These are phyloP conservation scores for Ophion costatus DNA, from an alignment of 2,888 invertebrate species.

Conservation along the genomic window DNA sequence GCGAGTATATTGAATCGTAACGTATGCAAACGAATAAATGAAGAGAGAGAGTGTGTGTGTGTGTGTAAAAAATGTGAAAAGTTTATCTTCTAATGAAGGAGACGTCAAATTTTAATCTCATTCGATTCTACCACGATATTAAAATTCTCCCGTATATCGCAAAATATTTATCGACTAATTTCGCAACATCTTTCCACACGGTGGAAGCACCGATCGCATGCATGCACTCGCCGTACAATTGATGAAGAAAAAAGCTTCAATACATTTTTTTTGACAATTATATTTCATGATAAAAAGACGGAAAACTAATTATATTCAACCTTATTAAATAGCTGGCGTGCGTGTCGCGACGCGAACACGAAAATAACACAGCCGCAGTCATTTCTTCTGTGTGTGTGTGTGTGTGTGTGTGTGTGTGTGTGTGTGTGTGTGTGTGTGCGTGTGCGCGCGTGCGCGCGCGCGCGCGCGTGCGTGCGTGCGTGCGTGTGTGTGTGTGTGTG, in stretches of 20 bases:
- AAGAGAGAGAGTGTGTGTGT: too few species aligned
- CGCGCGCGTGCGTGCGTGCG: too few species aligned
- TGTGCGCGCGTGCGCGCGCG: too few species aligned
- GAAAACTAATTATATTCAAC: constrained; percentile 14
- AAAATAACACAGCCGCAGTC: background rate
- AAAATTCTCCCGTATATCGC: constrained; percentile 44
- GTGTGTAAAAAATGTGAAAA: background rate
- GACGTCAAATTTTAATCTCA: constrained; percentile 50
- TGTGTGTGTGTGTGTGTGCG: too few species aligned
- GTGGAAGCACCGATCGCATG: constrained; percentile 21
- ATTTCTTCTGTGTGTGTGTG: background rate
- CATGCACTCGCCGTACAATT: constrained; percentile 42
- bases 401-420: too few species aligned
- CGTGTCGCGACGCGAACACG: constrained; percentile 8
- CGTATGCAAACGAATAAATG: constrained; percentile 1
- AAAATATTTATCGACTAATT: constrained; percentile 42
- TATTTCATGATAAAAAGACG: constrained; percentile 13
- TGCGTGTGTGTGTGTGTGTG: too few species aligned
- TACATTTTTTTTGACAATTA: constrained; percentile 32
- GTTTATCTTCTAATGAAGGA: constrained; percentile 60
- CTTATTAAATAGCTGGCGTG: constrained; percentile 12
- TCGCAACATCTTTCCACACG: constrained; percentile 1
- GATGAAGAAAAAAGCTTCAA: constrained; percentile 2
- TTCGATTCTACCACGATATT: constrained; percentile 45
- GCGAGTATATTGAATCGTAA: background rate